These are phyloP conservation scores for Philhelius pedissequus DNA, from an alignment of 2,888 invertebrate genomes.

Conservation along the genomic window DNA sequence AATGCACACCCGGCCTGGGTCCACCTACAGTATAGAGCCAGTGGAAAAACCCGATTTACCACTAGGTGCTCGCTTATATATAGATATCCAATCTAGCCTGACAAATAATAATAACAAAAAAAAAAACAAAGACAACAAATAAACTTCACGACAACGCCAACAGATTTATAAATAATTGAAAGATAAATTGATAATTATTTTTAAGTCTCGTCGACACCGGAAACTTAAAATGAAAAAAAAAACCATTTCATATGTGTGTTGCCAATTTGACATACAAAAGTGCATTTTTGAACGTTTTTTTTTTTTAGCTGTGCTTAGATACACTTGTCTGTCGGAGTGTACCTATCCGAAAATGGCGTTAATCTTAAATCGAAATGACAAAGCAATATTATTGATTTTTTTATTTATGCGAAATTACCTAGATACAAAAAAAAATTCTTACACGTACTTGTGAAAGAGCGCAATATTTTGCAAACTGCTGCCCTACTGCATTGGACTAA, in stretches of 20 bases:
- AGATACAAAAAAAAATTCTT: too few species aligned
- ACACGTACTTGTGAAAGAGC: too few species aligned
- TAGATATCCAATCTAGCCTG: background rate
- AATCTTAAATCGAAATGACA: too few species aligned
- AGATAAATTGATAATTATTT: constrained; percentile 32
- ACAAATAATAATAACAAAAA: background rate
- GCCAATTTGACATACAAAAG: constrained; percentile 3
- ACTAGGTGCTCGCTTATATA: background rate
- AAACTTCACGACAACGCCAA: constrained; percentile 13
- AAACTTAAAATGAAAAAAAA: constrained; percentile 2
- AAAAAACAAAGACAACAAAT: background rate
- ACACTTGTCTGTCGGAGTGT: too few species aligned
- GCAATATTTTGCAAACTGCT: too few species aligned
- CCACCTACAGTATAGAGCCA: constrained; percentile 42
- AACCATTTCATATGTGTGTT: background rate
- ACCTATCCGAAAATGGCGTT: too few species aligned
- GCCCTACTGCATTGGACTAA: too few species aligned
- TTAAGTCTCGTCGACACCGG: constrained; percentile 41
- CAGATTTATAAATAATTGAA: constrained; percentile 20
- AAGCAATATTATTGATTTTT: too few species aligned
- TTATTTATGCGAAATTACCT: too few species aligned
- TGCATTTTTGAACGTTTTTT: background rate
- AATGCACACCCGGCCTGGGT: constrained; percentile 36
- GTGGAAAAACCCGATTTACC: constrained; percentile 41
- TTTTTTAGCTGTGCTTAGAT: too few species aligned